These are phyloP conservation scores for Tonatia bakeri DNA, from an alignment of 2,113 vertebrate species.

Conservation along the genomic window DNA sequence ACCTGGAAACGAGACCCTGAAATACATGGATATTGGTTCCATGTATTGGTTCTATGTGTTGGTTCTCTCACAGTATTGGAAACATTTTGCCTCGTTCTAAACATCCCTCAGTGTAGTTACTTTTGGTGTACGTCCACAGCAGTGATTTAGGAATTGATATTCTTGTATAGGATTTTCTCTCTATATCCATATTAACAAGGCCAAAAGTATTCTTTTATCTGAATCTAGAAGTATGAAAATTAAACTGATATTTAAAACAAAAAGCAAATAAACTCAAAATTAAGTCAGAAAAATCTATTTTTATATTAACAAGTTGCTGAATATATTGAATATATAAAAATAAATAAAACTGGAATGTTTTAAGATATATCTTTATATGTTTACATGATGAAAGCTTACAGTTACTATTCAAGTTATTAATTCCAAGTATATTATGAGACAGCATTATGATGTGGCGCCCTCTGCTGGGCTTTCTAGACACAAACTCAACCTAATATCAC, in stretches of 20 bases:
- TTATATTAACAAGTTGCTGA: background rate
- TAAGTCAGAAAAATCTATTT: background rate
- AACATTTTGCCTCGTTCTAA: background rate
- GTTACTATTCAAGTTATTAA: background rate
- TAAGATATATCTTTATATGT: background rate
- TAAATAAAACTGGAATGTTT: background rate
- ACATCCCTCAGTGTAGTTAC: background rate
- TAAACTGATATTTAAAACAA: slow-evolving; percentile 27
- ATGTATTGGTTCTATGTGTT: background rate
- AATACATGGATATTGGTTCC: slow-evolving; percentile 25
- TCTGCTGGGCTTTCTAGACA: slow-evolving; percentile 77
- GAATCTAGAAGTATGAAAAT: slow-evolving; percentile 14
- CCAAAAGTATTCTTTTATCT: background rate
- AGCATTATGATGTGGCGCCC: slow-evolving; percentile 79
- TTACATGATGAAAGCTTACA: slow-evolving; percentile 1
- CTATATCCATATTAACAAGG: background rate
- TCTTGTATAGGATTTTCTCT: background rate
- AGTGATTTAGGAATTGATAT: background rate
- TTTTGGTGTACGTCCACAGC: background rate
- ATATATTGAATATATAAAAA: slow-evolving; percentile 4
- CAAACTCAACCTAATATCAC: background rate
- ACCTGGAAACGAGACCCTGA: background rate
- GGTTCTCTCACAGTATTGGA: background rate
- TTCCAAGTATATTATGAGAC: background rate
- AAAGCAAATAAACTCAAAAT: background rate